phyloP scores from a whole-genome alignment of 2,888 invertebrate genomes.

The Cenopis cana region DNA sequence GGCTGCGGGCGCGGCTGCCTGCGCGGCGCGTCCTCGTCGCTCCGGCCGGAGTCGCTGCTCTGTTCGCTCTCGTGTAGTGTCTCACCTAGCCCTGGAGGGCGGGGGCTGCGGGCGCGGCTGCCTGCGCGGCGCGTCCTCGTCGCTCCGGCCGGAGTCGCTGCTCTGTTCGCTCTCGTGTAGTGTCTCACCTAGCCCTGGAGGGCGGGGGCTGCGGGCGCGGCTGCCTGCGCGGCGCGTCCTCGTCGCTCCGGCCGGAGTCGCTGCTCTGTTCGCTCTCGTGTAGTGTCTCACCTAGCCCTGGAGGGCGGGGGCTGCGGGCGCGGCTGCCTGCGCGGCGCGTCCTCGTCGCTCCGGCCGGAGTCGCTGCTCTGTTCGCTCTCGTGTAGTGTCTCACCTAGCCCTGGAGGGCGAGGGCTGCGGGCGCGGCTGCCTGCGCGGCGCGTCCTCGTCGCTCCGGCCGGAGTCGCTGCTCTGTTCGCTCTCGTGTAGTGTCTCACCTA shows the following conservation, averaged over 20 bases:
- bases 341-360: slow-evolving; percentile 72
- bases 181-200: slow-evolving; percentile 48
- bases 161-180: slow-evolving; percentile 74
- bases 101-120: slow-evolving; percentile 48
- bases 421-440: slow-evolving; percentile 53
- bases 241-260: slow-evolving; percentile 70
- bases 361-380: slow-evolving; percentile 72
- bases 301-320: slow-evolving; percentile 47
- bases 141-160: slow-evolving; percentile 68
- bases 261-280: slow-evolving; percentile 72
- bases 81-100: slow-evolving; percentile 48
- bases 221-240: slow-evolving; percentile 62
- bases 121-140: slow-evolving; percentile 66
- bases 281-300: slow-evolving; percentile 50
- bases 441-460: slow-evolving; percentile 72
- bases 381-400: slow-evolving; percentile 52
- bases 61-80: slow-evolving; percentile 73
- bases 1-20: slow-evolving; percentile 49
- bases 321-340: slow-evolving; percentile 56
- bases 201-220: slow-evolving; percentile 47
- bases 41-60: slow-evolving; percentile 69
- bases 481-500: slow-evolving; percentile 59
- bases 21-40: slow-evolving; percentile 69
- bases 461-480: slow-evolving; percentile 73
- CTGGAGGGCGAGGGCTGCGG: slow-evolving; percentile 47